Conservation (phyloP, 2,113 vertebrate genomes). For the Chaetodon trifascialis region DNA sequence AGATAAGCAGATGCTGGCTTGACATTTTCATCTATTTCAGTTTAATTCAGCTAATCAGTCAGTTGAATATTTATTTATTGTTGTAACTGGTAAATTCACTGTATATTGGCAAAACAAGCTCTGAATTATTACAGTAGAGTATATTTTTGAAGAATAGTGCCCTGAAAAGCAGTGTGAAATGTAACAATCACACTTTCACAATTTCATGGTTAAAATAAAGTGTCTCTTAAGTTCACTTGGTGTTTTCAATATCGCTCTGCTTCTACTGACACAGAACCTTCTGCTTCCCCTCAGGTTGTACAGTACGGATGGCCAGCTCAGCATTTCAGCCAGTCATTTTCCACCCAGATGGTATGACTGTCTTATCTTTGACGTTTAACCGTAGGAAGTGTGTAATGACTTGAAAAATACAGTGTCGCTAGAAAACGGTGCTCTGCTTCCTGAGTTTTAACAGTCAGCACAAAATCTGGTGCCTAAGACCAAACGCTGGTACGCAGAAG, state of each 20-base stretch:
- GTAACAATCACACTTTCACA: background rate
- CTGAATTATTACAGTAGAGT: background rate
- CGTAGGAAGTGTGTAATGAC: slow-evolving; percentile 54
- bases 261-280: slow-evolving; percentile 28
- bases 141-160: background rate
- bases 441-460: slow-evolving; percentile 35
- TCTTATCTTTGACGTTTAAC: slow-evolving; percentile 56
- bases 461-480: slow-evolving; percentile 19
- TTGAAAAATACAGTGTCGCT: slow-evolving; percentile 14
- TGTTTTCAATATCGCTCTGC: slow-evolving; percentile 18
- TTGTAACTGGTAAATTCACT: background rate
- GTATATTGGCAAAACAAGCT: background rate
- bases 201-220: background rate
- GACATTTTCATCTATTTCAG: background rate
- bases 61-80: background rate
- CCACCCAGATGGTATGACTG: slow-evolving; percentile 55
- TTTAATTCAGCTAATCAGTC: background rate
- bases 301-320: slow-evolving; percentile 46
- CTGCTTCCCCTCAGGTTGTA: slow-evolving; percentile 55
- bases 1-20: background rate
- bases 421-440: slow-evolving; percentile 32
- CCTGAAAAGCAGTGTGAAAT: background rate
- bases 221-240: background rate
- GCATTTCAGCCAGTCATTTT: slow-evolving; percentile 55
- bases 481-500: background rate